Evolutionary conservation across 2,888 invertebrate genomes (phyloP).

Genomic region (Dilophus febrilis): DNA sequence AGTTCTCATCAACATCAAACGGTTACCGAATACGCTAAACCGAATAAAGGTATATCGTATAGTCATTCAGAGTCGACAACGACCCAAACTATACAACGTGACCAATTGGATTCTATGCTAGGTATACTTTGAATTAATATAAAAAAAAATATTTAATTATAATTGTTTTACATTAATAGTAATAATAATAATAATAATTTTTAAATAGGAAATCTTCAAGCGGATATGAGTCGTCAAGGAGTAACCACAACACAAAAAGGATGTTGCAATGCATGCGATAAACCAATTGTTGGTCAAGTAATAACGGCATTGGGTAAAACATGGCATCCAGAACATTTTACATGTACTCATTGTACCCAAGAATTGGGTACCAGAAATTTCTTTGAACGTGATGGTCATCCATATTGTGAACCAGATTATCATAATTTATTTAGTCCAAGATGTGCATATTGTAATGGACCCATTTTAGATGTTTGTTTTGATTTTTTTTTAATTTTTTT

Average conservation of each 20-base stretch:
- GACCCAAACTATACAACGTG: slow-evolving; percentile 14
- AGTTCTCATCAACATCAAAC: slow-evolving; percentile 44
- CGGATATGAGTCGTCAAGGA: slow-evolving; percentile 97
- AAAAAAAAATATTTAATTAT: too few species aligned
- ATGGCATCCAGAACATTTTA: slow-evolving; percentile 99
- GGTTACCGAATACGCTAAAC: slow-evolving; percentile 54
- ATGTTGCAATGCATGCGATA: slow-evolving; percentile 96
- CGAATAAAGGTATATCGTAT: slow-evolving; percentile 37
- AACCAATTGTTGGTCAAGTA: slow-evolving; percentile 95
- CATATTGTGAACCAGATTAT: slow-evolving; percentile 97
- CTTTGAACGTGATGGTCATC: slow-evolving; percentile 92
- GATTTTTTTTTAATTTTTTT: slow-evolving; percentile 4
- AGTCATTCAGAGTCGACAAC: slow-evolving; percentile 3
- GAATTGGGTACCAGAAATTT: slow-evolving; percentile 95
- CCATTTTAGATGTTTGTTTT: slow-evolving; percentile 85
- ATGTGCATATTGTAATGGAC: slow-evolving; percentile 97
- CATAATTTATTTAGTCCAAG: slow-evolving; percentile 96
- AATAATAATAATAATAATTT: too few species aligned
- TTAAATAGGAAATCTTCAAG: slow-evolving; percentile 43
- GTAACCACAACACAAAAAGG: slow-evolving; percentile 98
- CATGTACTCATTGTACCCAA: slow-evolving; percentile 91
- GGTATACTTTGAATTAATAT: slow-evolving; percentile 11
- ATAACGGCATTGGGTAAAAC: slow-evolving; percentile 88
- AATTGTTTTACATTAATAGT: not conserved
- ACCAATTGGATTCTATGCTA: slow-evolving; percentile 38